Conservation (phyloP, 92 coral and sea anemone genomes). For the Zoanthus gigantus region DNA sequence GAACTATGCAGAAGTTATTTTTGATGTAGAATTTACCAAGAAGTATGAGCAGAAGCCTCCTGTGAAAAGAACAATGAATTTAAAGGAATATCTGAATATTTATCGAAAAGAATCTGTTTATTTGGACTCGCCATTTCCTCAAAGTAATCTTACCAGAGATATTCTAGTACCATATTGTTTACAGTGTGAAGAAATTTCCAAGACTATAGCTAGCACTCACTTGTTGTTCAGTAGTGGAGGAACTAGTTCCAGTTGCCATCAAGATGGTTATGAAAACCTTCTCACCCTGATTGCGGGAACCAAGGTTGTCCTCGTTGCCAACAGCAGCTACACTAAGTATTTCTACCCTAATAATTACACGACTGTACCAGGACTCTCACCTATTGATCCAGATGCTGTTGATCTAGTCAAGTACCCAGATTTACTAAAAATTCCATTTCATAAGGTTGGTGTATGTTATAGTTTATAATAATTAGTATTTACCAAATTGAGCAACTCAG, state of each 20-base stretch:
- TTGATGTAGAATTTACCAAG: conserved; percentile 91
- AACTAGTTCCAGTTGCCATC: conserved; percentile 89
- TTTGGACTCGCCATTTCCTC: conserved; percentile 94
- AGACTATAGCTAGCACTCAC: conserved; percentile 78
- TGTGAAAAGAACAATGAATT: conserved; percentile 82
- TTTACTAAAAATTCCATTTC: conserved; percentile 80
- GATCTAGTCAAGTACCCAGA: conserved; percentile 84
- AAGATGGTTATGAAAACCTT: conserved; percentile 92
- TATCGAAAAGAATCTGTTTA: conserved; percentile 84
- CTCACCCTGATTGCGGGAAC: conserved; percentile 87
- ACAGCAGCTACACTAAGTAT: conserved; percentile 57
- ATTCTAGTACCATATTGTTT: conserved; percentile 85
- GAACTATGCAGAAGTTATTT: conserved; percentile 84
- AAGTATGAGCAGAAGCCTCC: conserved; percentile 82
- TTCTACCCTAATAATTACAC: conserved; percentile 75
- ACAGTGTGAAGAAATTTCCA: conserved; percentile 82
- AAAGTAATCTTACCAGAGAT: conserved; percentile 80
- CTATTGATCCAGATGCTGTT: conserved; percentile 95
- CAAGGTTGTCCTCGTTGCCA: conserved; percentile 87
- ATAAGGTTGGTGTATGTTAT: conserved; percentile 74
- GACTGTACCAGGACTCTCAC: conserved; percentile 82
- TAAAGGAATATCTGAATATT: conserved; percentile 83
- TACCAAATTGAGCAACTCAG: neutral
- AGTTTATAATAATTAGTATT: neutral
- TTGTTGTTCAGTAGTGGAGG: conserved; percentile 90